Percentiles rank a stretch among this genome's conserved stretches.
Evolutionary conservation across 2,888 invertebrate species (phyloP).

Genomic region (Pseudoips prasinana): DNA sequence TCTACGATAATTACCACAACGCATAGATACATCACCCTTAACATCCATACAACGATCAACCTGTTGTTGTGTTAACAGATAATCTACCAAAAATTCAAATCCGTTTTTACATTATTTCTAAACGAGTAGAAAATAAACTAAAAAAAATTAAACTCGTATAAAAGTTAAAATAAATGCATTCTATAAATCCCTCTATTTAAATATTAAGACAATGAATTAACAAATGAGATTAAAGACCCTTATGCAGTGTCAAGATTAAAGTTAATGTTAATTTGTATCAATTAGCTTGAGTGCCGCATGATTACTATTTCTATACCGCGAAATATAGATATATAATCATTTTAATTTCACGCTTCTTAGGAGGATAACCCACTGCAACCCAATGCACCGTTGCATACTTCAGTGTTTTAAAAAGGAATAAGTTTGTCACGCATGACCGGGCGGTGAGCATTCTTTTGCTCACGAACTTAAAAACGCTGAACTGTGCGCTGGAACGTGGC

Average conservation of each 20-base stretch:
- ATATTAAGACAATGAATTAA: slow-evolving; percentile 72
- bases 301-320: slow-evolving; percentile 81
- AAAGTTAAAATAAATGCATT: slow-evolving; percentile 80
- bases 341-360: slow-evolving; percentile 45
- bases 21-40: slow-evolving; percentile 36
- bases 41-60: slow-evolving; percentile 21
- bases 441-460: too few species aligned
- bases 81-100: slow-evolving; percentile 75
- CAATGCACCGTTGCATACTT: too few species aligned
- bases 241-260: slow-evolving; percentile 52
- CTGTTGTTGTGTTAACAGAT: slow-evolving; percentile 69
- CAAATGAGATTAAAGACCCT: slow-evolving; percentile 63
- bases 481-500: too few species aligned
- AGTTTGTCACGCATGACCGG: too few species aligned
- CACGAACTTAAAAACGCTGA: too few species aligned
- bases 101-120: slow-evolving; percentile 52
- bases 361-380: too few species aligned
- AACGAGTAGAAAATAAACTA: slow-evolving; percentile 74
- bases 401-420: too few species aligned
- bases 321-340: slow-evolving; percentile 81
- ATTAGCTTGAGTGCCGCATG: slow-evolving; percentile 74
- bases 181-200: slow-evolving; percentile 73
- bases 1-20: slow-evolving; percentile 38
- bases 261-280: slow-evolving; percentile 58
- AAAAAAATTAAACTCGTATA: slow-evolving; percentile 63